Evolutionary conservation across 64 coral and sea anemone genomes (phyloP).

Genomic region (Actinia equina): DNA sequence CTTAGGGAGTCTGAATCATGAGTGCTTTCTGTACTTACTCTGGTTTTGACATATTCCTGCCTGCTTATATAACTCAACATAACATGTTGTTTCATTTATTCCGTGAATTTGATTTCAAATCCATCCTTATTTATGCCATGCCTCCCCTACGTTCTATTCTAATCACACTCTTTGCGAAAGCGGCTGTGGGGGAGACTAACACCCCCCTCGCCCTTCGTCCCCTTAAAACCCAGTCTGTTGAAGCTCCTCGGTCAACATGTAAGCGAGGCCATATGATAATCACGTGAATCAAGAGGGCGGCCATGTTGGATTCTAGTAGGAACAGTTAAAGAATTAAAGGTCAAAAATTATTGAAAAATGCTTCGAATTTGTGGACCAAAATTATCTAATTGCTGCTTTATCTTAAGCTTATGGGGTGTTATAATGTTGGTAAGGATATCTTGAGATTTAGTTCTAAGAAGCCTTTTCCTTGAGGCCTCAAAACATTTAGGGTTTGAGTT

Average conservation of each 20-base stretch:
- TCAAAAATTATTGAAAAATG: slow-evolving; percentile 39
- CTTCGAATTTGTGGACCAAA: slow-evolving; percentile 91
- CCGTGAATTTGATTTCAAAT: too few species aligned
- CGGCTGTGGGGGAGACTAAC: too few species aligned
- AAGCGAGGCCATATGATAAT: slow-evolving; percentile 47
- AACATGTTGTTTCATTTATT: too few species aligned
- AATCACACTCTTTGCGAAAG: too few species aligned
- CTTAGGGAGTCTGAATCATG: too few species aligned
- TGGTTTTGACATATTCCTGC: too few species aligned
- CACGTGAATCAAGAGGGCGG: slow-evolving; percentile 55
- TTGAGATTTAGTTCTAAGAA: neutral
- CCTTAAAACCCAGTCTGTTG: neutral
- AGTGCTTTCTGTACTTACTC: too few species aligned
- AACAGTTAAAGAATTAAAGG: slow-evolving; percentile 1
- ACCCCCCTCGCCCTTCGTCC: neutral
- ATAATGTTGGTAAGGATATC: slow-evolving; percentile 88
- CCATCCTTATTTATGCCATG: too few species aligned
- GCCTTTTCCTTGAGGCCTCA: neutral
- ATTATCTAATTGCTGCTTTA: slow-evolving; percentile 86
- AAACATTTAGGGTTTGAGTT: neutral
- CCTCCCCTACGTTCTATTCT: too few species aligned
- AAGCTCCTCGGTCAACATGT: neutral
- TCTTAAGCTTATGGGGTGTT: slow-evolving; percentile 96
- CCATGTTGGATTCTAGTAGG: slow-evolving; percentile 40
- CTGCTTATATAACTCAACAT: too few species aligned